A percentile compares a stretch with the other conserved stretches of the same genome.
These are phyloP conservation scores for Diabrotica virgifera DNA, from an alignment of 1,140 invertebrate genomes.

Conservation along the genomic window DNA sequence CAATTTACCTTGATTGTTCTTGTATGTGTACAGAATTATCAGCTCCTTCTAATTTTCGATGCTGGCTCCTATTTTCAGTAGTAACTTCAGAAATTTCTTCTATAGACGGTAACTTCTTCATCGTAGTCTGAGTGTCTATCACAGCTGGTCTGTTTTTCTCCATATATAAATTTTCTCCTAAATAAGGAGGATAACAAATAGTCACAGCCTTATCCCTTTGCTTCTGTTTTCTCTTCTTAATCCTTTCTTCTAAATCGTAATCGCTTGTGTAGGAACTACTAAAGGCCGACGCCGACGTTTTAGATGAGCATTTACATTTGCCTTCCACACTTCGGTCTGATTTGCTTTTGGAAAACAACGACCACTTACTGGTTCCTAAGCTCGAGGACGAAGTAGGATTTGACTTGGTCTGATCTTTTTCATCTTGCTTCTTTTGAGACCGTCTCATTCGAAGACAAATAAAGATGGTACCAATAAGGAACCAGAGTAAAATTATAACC, in stretches of 20 bases:
- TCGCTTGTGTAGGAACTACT: conserved; percentile 26
- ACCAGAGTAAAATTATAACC: conserved; percentile 42
- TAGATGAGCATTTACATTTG: conserved; percentile 12
- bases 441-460: conserved; percentile 41
- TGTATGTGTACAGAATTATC: no score
- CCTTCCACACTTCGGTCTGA: not conserved
- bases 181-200: not conserved
- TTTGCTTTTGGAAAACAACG: conserved; percentile 21
- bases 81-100: conserved; percentile 34
- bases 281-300: conserved; percentile 15
- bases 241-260: conserved; percentile 24
- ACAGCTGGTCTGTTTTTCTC: conserved; percentile 18
- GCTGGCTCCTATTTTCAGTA: not conserved
- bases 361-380: conserved; percentile 24
- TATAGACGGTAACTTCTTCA: conserved; percentile 33
- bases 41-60: no score
- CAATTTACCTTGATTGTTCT: no score
- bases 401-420: conserved; percentile 3
- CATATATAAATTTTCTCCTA: not conserved
- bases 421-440: not conserved
- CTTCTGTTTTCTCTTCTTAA: conserved; percentile 12
- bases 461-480: conserved; percentile 40
- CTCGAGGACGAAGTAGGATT: conserved; percentile 13
- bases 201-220: not conserved
- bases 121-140: conserved; percentile 25